A percentile compares a stretch with the other conserved stretches of the same genome.
Conservation (phyloP, 2,888 invertebrate genomes). For the Asteroscopus sphinx region DNA sequence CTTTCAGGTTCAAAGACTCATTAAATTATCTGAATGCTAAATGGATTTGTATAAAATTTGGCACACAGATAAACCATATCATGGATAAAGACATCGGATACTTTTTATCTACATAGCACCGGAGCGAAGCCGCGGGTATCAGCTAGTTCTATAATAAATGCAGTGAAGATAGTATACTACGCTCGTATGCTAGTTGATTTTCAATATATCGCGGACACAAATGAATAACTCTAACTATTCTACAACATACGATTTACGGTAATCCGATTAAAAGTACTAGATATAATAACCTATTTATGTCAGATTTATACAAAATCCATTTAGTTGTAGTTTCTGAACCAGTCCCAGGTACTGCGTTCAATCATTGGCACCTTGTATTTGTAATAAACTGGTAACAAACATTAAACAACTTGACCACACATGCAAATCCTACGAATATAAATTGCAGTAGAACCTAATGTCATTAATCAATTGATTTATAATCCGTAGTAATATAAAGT, state of each 20-base stretch:
- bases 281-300: slow-evolving; percentile 1
- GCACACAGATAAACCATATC: too few relatives aligned
- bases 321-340: slow-evolving; percentile 13
- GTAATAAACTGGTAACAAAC: slow-evolving; percentile 38
- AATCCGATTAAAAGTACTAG: slow-evolving; percentile 3
- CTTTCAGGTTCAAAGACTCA: too few relatives aligned
- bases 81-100: too few relatives aligned
- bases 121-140: too few relatives aligned
- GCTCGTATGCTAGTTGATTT: too few relatives aligned
- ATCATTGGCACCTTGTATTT: slow-evolving; percentile 43
- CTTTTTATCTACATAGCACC: too few relatives aligned
- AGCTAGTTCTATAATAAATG: too few relatives aligned
- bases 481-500: slow-evolving; percentile 17
- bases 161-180: too few relatives aligned
- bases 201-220: not conserved
- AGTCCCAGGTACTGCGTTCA: slow-evolving; percentile 23
- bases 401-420: slow-evolving; percentile 35
- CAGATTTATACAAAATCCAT: slow-evolving; percentile 10
- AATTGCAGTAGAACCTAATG: slow-evolving; percentile 26
- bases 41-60: too few relatives aligned
- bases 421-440: slow-evolving; percentile 19
- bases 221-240: not conserved
- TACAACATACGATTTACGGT: slow-evolving; percentile 12
- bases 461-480: slow-evolving; percentile 35
- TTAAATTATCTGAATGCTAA: too few relatives aligned